phyloP scores from a whole-genome alignment of 2,888 invertebrate genomes.

The Deroplatys truncata region DNA sequence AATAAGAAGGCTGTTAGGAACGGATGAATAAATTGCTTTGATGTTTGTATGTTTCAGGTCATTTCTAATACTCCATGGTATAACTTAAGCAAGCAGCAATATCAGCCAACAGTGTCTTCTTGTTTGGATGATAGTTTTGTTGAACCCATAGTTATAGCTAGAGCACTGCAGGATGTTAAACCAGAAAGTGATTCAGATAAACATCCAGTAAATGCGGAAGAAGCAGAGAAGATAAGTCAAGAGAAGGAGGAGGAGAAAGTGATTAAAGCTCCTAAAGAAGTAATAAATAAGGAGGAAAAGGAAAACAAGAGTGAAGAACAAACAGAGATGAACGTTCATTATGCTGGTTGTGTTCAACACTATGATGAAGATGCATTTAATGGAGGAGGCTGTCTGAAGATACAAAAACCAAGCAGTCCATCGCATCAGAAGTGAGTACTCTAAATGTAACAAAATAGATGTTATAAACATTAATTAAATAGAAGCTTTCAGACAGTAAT shows the following conservation, averaged over 20 bases:
- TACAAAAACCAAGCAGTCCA: conserved; percentile 18
- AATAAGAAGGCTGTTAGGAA: neutral
- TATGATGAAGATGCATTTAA: conserved; percentile 33
- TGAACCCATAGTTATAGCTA: neutral
- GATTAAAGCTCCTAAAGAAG: neutral
- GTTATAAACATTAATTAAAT: neutral
- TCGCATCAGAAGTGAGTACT: neutral
- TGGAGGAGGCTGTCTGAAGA: conserved; percentile 37
- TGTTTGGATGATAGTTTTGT: conserved; percentile 18
- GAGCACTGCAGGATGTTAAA: neutral
- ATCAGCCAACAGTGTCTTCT: conserved; percentile 48
- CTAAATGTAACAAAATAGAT: neutral
- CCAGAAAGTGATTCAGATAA: neutral
- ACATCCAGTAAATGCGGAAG: neutral
- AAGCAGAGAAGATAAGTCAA: neutral
- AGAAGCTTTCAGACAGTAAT: too few species aligned
- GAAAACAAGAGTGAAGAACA: neutral
- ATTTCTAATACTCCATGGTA: conserved; percentile 49
- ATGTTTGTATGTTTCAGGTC: conserved; percentile 32
- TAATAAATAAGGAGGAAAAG: neutral
- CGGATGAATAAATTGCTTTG: neutral
- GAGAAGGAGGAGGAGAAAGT: neutral
- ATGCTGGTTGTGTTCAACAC: conserved; percentile 27
- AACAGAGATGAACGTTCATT: neutral
- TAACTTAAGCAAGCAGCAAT: conserved; percentile 56